Evolutionary conservation across 1,140 invertebrate species (phyloP), one percentile per base, ranked within the genome.

Genomic region (Penaeus chinensis): DNA sequence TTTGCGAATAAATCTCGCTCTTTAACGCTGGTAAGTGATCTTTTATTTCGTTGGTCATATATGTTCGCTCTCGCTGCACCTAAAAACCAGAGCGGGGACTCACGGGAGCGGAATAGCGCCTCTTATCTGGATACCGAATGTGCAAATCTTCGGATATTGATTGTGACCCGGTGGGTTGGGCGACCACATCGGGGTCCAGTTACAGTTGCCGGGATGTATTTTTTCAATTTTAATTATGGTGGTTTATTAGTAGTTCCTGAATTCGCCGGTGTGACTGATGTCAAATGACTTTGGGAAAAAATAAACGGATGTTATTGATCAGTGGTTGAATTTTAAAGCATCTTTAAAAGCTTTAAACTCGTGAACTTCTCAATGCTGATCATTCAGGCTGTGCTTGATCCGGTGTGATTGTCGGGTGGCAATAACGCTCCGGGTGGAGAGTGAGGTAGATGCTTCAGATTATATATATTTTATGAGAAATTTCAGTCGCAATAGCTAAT

Each of bases 71-170:
- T 54, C 54, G 54, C 54, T 54, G 54, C 54, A 16, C 54, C 54
- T 8, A 54, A 54, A 54, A 54, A 54, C 54, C 54, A 54, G 54
- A 54, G 54, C 54, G 54, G 54, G 54, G 54, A 16, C 54, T 54
- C 54, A 54, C 54, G 11, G 54, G 42, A 74, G 71, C 24, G n/a
- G 61, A 60, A 60, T 27, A 61, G 47, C 69, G n/a, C 32, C 24
- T 76, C 60, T 24, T 61, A 74, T 71, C 24, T 76, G 85, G 54
- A 54, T 78, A 66, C 81, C 60, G 80, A 77, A 74, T 84, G 65
- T 84, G 82, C 63, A 88, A 79, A 79, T 63, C 80, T 79, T 88
- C 79, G 82, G 74, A 79, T 88, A 88, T 88, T 88, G 87, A 88
- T 88, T 88, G 87, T 88, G 47, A 88, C 87, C 87, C 32, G 87